Evolutionary conservation across 2,888 invertebrate species (phyloP).

Genomic region (Pyrochroa serraticornis): DNA sequence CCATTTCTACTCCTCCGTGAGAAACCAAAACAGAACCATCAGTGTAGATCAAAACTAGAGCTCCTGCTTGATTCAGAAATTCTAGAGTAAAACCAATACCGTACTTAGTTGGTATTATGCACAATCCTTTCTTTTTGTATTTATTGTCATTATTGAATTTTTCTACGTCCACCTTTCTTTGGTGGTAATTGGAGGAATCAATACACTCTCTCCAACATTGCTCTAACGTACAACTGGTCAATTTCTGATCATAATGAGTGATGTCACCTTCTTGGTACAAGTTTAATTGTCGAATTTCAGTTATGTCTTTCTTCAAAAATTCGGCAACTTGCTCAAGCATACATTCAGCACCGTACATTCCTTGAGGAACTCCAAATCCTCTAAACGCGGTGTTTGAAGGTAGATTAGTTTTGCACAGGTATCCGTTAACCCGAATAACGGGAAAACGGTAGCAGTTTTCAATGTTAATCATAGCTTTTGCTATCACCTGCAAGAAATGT

Average conservation of each 20-base stretch:
- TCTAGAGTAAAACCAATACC: constrained; percentile 81
- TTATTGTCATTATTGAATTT: constrained; percentile 68
- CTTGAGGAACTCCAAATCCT: constrained; percentile 91
- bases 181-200: constrained; percentile 67
- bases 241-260: constrained; percentile 78
- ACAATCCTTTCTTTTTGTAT: constrained; percentile 86
- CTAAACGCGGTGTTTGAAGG: constrained; percentile 93
- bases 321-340: constrained; percentile 79
- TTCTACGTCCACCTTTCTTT: constrained; percentile 65
- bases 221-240: constrained; percentile 73
- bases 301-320: constrained; percentile 67
- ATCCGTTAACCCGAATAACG: constrained; percentile 72
- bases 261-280: constrained; percentile 78
- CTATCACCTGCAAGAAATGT: constrained; percentile 68
- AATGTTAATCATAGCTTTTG: constrained; percentile 82
- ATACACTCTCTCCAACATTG: constrained; percentile 83
- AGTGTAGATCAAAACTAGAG: constrained; percentile 83
- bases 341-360: constrained; percentile 84
- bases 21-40: constrained; percentile 88
- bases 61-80: constrained; percentile 85
- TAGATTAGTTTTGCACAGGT: constrained; percentile 85
- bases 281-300: constrained; percentile 74
- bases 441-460: constrained; percentile 85
- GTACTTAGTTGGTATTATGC: constrained; percentile 82
- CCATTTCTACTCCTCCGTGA: constrained; percentile 97